Percentiles rank a stretch among this genome's conserved stretches.
These are phyloP conservation scores for Apotomis betuletana DNA, from an alignment of 2,888 invertebrate genomes.

Conservation along the genomic window DNA sequence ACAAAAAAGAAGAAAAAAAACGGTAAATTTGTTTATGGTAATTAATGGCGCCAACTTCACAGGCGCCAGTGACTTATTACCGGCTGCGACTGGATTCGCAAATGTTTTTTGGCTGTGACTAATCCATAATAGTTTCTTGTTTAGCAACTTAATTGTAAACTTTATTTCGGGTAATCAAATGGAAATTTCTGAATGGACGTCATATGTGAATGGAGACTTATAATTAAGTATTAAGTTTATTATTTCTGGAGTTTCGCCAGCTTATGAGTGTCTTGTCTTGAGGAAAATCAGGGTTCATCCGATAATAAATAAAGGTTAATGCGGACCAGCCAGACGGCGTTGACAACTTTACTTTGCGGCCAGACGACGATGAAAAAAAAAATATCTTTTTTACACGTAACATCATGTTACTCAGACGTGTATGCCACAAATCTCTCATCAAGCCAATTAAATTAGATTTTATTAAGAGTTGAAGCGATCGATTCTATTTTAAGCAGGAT, in stretches of 20 bases:
- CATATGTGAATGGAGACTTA: constrained; percentile 45
- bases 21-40: constrained; percentile 28
- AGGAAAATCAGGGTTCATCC: constrained; percentile 58
- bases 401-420: constrained; percentile 17
- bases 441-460: constrained; percentile 18
- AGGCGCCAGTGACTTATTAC: constrained; percentile 19
- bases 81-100: background rate
- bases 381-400: constrained; percentile 47
- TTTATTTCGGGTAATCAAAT: constrained; percentile 1
- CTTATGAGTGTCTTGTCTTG: constrained; percentile 46
- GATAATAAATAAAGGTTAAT: constrained; percentile 66
- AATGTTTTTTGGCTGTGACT: constrained; percentile 14
- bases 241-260: constrained; percentile 62
- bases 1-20: constrained; percentile 23
- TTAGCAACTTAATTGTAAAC: constrained; percentile 5
- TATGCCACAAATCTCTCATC: background rate
- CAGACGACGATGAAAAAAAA: constrained; percentile 56
- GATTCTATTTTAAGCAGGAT: constrained; percentile 20
- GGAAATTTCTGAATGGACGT: constrained; percentile 27
- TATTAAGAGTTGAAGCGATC: constrained; percentile 1
- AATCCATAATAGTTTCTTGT: constrained; percentile 7
- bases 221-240: constrained; percentile 54
- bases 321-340: constrained; percentile 64
- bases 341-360: constrained; percentile 66
- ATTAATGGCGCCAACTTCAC: constrained; percentile 23